Conservation (phyloP, 2,797 vertebrate species). For the Lagodon rhomboides region DNA sequence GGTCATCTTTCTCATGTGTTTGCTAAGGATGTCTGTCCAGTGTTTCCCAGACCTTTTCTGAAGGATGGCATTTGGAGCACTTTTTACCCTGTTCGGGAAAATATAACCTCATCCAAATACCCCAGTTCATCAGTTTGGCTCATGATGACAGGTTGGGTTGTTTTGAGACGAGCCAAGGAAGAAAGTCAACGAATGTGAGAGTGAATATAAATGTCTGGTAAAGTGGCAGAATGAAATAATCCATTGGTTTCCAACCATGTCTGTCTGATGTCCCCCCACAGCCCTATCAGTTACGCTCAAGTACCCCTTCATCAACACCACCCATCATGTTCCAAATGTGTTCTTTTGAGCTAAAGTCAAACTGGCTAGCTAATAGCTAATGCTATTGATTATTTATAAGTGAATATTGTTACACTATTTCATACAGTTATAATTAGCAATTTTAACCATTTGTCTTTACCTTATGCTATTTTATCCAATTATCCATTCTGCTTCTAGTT, state of each 20-base stretch:
- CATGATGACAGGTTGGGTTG: constrained; percentile 33
- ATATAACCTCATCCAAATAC: constrained; percentile 45
- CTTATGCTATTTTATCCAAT: not conserved
- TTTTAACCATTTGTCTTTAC: not conserved
- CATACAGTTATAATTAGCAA: not conserved
- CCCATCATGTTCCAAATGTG: not conserved
- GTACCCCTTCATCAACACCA: not conserved
- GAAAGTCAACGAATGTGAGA: constrained; percentile 20
- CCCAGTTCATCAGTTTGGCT: constrained; percentile 47
- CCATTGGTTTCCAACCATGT: not conserved
- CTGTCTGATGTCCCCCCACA: constrained; percentile 6
- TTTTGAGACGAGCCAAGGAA: constrained; percentile 15
- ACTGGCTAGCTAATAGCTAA: too few relatives aligned
- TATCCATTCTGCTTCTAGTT: not conserved
- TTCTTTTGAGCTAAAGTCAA: not conserved
- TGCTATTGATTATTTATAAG: not conserved
- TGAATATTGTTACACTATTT: not conserved
- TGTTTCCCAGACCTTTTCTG: constrained; percentile 59
- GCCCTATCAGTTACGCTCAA: not conserved
- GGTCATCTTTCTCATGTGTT: constrained; percentile 75
- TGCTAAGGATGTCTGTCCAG: constrained; percentile 47
- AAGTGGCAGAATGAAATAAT: constrained; percentile 33
- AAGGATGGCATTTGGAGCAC: constrained; percentile 69
- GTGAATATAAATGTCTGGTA: constrained; percentile 19
- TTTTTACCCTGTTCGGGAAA: constrained; percentile 48